Evolutionary conservation across 2,888 invertebrate genomes (phyloP), one percentile per base, ranked within the genome.

Genomic region (Dichetophora obliterata): DNA sequence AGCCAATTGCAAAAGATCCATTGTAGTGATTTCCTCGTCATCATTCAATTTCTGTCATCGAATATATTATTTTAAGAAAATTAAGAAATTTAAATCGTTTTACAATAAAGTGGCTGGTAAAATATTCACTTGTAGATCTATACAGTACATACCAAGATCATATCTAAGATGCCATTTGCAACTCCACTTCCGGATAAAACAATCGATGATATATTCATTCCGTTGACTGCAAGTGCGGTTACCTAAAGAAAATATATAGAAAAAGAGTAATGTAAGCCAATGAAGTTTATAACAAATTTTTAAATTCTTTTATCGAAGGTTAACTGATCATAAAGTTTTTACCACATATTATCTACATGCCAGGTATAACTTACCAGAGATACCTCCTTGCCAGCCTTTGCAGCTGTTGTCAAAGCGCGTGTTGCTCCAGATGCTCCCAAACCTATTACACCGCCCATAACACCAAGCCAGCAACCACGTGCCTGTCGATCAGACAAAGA

Each of bases 171-270:
- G 11, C 87, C 85, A 80, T 84, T 85, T 54, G 82, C 85, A 0
- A 86, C 76, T 11, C 88, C 87, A 48, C 84, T 81, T 14, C 88
- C 88, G 3, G 88, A 88, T 2, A 88, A 71, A 34, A 86, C 77
- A 77, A 88, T 84, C 0, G 86, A 84, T 5, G 89, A 82, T 19
- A 88, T 84, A 78, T 88, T 88, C 80, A 89, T 84, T 43, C 86
- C 81, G 80, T 88, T 86, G 5, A 86, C 86, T 3, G 86, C 81
- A 48, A 82, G 11, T 52, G 84, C 81, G 11, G 82, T 78, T n/a
- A 83, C 79, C 86, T 86, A 70, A n/a, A 73, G 74, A n/a, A 5
- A 34, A 69, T 31, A 24, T 8, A 24, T 5, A 34, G 0, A 66
- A 22, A 19, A 48, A 66, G 9, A 66, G 5, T 14, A 31, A 31